Evolutionary conservation across 2,888 invertebrate genomes (phyloP).

Genomic region (Pyrocoelia pectoralis): DNA sequence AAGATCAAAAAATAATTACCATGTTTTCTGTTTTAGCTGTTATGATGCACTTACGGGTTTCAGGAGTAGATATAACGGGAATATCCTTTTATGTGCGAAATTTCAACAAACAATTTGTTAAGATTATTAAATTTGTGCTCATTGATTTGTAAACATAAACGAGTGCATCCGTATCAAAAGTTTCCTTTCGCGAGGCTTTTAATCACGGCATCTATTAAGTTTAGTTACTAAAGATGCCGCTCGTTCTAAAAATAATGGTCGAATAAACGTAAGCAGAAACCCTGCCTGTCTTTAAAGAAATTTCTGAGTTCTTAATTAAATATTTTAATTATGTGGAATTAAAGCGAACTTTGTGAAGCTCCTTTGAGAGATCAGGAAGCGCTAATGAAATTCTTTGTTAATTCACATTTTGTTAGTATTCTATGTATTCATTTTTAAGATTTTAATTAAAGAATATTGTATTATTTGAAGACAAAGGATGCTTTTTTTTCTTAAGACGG

Average conservation of each 20-base stretch:
- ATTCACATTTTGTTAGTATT: constrained; percentile 41
- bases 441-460: constrained; percentile 34
- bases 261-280: constrained; percentile 29
- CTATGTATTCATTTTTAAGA: constrained; percentile 33
- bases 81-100: too few relatives aligned
- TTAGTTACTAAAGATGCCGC: constrained; percentile 27
- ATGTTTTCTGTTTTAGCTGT: too few relatives aligned
- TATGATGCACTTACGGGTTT: too few relatives aligned
- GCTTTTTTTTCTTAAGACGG: neutral
- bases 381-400: constrained; percentile 48
- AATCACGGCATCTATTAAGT: constrained; percentile 28
- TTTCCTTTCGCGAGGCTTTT: constrained; percentile 24
- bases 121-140: constrained; percentile 41
- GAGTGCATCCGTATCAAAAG: constrained; percentile 23
- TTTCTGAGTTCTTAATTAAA: constrained; percentile 46
- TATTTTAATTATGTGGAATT: constrained; percentile 48
- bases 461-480: constrained; percentile 15
- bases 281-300: constrained; percentile 36
- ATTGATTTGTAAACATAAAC: constrained; percentile 36
- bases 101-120: constrained; percentile 13
- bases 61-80: too few relatives aligned
- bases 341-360: constrained; percentile 42
- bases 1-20: too few relatives aligned
- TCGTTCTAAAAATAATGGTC: constrained; percentile 27
- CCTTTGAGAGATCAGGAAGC: constrained; percentile 44